Evolutionary conservation across 2,888 invertebrate species (phyloP).

Genomic region (Drosophila melanosoma): DNA sequence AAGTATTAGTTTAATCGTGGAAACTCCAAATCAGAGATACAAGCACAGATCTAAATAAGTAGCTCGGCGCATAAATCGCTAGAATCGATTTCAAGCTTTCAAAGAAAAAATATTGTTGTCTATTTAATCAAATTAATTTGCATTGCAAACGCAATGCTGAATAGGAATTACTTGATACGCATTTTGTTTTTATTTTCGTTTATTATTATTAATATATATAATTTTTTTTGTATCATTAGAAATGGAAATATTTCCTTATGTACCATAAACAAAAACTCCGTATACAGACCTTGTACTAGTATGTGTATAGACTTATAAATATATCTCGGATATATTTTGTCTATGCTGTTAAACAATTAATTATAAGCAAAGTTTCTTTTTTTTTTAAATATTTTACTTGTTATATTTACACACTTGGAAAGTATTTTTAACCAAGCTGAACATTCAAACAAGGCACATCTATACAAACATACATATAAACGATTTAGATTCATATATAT

Average conservation of each 20-base stretch:
- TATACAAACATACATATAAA: slow-evolving; percentile 23
- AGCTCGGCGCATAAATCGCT: neutral
- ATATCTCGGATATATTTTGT: slow-evolving; percentile 8
- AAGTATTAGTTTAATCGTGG: slow-evolving; percentile 28
- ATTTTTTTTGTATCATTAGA: neutral
- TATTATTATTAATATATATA: neutral
- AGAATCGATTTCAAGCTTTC: slow-evolving; percentile 1
- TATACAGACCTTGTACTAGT: slow-evolving; percentile 16
- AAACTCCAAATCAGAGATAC: neutral
- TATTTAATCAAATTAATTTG: slow-evolving; percentile 4
- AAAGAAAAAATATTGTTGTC: slow-evolving; percentile 15
- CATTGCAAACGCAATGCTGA: neutral
- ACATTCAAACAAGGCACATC: slow-evolving; percentile 12
- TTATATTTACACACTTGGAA: slow-evolving; percentile 6
- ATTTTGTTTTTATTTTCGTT: slow-evolving; percentile 9
- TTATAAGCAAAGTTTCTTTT: neutral
- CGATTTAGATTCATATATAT: slow-evolving; percentile 23
- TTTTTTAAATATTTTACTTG: slow-evolving; percentile 5
- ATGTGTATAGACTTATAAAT: neutral
- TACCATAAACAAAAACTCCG: slow-evolving; percentile 20
- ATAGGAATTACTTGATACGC: neutral
- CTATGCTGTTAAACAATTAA: slow-evolving; percentile 8
- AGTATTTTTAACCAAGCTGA: neutral
- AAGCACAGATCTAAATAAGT: neutral
- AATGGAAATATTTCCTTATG: slow-evolving; percentile 29